Evolutionary conservation across 1,140 invertebrate genomes (phyloP).

Genomic region (Sinonovacula constricta): DNA sequence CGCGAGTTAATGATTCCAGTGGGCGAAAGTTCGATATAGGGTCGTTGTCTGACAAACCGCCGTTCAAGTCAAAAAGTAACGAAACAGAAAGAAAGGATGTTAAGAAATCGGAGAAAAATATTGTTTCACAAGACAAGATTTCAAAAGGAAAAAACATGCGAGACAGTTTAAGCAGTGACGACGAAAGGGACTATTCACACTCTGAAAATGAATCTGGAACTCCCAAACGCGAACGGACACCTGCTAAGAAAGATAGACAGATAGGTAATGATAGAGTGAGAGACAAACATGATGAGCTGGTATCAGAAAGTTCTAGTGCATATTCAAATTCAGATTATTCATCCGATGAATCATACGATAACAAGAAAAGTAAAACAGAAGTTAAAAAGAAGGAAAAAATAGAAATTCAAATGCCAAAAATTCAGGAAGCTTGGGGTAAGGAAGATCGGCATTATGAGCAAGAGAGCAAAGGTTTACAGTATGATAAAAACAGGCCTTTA

Average conservation of each 20-base stretch:
- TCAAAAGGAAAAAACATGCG: not conserved
- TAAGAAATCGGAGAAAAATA: conserved; percentile 7
- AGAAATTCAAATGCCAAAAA: conserved; percentile 31
- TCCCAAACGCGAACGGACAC: conserved; percentile 4
- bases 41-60: conserved; percentile 9
- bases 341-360: conserved; percentile 44
- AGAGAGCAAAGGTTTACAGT: conserved; percentile 4
- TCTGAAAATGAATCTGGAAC: conserved; percentile 50
- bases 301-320: conserved; percentile 58
- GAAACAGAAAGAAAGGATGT: not conserved
- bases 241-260: conserved; percentile 4
- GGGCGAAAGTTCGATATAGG: conserved; percentile 13
- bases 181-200: conserved; percentile 14
- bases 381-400: conserved; percentile 52
- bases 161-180: not conserved
- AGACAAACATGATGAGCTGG: conserved; percentile 1
- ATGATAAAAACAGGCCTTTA: no score
- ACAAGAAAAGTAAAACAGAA: conserved; percentile 20
- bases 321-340: conserved; percentile 60
- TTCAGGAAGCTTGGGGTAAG: conserved; percentile 42
- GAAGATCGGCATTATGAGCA: conserved; percentile 2
- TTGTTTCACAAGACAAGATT: not conserved
- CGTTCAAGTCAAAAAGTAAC: not conserved
- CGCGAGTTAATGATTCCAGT: conserved; percentile 41
- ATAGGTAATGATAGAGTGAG: not conserved